These are phyloP conservation scores for Beris chalybata DNA, from an alignment of 2,888 invertebrate species.

Conservation along the genomic window DNA sequence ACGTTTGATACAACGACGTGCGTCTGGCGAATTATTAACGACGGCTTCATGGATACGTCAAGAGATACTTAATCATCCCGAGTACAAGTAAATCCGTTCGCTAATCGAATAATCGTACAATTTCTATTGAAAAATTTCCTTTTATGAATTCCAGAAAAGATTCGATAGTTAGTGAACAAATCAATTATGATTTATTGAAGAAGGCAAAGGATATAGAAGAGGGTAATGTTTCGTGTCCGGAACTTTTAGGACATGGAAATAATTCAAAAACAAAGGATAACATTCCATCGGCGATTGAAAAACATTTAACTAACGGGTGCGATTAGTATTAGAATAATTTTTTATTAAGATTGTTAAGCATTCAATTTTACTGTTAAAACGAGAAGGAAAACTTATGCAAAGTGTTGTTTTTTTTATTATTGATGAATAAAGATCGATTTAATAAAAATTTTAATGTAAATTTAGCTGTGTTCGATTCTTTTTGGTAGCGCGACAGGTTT, in stretches of 20 bases:
- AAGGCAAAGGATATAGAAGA: constrained; percentile 74
- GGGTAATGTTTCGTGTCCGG: constrained; percentile 71
- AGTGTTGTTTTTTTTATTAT: too few relatives aligned
- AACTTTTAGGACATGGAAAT: constrained; percentile 72
- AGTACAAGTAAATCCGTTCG: constrained; percentile 74
- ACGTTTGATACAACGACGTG: constrained; percentile 84
- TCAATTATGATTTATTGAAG: constrained; percentile 88
- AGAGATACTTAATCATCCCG: constrained; percentile 84
- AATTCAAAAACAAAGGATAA: constrained; percentile 81
- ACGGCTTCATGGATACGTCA: constrained; percentile 94
- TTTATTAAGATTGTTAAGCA: too few relatives aligned
- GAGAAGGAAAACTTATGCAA: too few relatives aligned
- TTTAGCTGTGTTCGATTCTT: too few relatives aligned
- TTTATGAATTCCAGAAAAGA: constrained; percentile 67
- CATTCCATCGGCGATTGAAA: constrained; percentile 77
- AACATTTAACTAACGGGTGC: constrained; percentile 55
- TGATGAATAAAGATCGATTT: too few relatives aligned
- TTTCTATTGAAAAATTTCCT: too few relatives aligned
- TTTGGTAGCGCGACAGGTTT: too few relatives aligned
- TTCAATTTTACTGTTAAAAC: too few relatives aligned
- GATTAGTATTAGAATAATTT: constrained; percentile 20
- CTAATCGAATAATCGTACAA: neutral
- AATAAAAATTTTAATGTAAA: too few relatives aligned
- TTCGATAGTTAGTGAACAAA: constrained; percentile 82
- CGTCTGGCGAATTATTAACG: constrained; percentile 87